A percentile compares a stretch with the other conserved stretches of the same genome.
These are phyloP conservation scores for Diorhabda sublineata DNA, from an alignment of 1,140 invertebrate genomes.

Conservation along the genomic window DNA sequence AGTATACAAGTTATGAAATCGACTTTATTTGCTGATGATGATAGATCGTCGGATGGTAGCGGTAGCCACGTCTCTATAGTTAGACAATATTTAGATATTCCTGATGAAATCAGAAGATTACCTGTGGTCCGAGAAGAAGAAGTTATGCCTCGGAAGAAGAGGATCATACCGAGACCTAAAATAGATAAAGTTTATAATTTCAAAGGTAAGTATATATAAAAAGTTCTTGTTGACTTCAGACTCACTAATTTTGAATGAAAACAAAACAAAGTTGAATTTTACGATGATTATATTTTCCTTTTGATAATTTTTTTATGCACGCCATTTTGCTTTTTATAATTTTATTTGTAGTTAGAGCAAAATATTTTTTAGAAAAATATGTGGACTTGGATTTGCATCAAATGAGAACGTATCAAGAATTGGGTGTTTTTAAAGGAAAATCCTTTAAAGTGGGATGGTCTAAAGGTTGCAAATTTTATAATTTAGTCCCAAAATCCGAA, in stretches of 20 bases:
- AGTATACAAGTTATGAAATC: conserved; percentile 33
- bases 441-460: conserved; percentile 74
- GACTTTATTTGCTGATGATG: conserved; percentile 31
- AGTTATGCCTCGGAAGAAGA: conserved; percentile 8
- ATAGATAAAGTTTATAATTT: conserved; percentile 29
- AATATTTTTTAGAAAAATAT: conserved; percentile 7
- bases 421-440: conserved; percentile 61
- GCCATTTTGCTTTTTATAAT: no score
- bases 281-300: no score
- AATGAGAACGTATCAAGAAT: conserved; percentile 59
- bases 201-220: background rate
- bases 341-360: no score
- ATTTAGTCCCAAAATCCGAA: conserved; percentile 9
- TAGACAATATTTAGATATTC: conserved; percentile 29
- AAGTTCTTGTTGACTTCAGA: background rate
- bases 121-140: conserved; percentile 22
- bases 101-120: conserved; percentile 25
- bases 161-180: conserved; percentile 26
- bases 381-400: background rate
- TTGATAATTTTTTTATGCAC: no score
- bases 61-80: conserved; percentile 26
- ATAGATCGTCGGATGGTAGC: conserved; percentile 27
- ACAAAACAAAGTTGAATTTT: no score
- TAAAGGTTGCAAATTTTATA: conserved; percentile 56
- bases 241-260: no score